phyloP scores from a whole-genome alignment of 2,888 invertebrate species.

The Napeogenes sylphis region DNA sequence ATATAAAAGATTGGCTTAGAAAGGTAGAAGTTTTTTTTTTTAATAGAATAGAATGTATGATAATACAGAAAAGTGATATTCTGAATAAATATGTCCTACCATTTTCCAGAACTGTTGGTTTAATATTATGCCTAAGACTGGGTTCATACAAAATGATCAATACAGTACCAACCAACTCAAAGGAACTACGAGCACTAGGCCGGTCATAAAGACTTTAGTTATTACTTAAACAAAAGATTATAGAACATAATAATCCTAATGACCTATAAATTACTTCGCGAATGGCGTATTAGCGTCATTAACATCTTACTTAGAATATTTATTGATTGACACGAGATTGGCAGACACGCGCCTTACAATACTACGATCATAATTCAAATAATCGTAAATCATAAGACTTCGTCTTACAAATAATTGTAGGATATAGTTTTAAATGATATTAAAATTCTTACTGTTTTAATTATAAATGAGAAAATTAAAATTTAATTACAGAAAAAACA shows the following conservation, averaged over 20 bases:
- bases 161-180: no score
- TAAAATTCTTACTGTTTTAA: neutral
- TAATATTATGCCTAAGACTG: no score
- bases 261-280: slow-evolving; percentile 20
- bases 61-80: no score
- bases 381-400: slow-evolving; percentile 25
- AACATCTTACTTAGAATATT: slow-evolving; percentile 20
- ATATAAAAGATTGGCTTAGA: no score
- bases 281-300: slow-evolving; percentile 17
- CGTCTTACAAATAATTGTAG: slow-evolving; percentile 2
- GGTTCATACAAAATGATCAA: no score
- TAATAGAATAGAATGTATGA: no score
- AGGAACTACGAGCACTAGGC: no score
- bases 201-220: neutral
- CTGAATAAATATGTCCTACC: no score
- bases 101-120: no score
- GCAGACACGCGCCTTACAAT: slow-evolving; percentile 16
- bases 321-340: slow-evolving; percentile 23
- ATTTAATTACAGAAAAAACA: no score
- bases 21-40: no score
- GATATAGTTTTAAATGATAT: slow-evolving; percentile 5
- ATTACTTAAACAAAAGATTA: slow-evolving; percentile 9
- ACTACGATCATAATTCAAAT: slow-evolving; percentile 30
- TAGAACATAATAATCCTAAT: slow-evolving; percentile 14
- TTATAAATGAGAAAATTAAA: no score